These are phyloP conservation scores for Glareola pratincola DNA, from an alignment of 2,113 vertebrate genomes.

Conservation along the genomic window DNA sequence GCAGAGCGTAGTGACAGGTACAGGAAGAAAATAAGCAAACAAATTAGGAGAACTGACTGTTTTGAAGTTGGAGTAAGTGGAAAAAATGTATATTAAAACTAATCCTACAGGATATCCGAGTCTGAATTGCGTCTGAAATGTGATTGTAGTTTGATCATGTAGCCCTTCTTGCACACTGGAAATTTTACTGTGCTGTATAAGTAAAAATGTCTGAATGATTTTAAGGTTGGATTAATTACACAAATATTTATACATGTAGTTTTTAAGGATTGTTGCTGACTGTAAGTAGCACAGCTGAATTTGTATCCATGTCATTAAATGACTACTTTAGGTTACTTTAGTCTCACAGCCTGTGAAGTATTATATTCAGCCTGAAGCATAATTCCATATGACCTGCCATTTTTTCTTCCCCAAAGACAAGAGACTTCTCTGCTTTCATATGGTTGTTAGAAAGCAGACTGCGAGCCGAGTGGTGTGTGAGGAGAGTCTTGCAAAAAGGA, in stretches of 20 bases:
- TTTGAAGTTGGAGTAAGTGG: neutral
- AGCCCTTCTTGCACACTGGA: neutral
- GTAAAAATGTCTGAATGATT: neutral
- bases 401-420: neutral
- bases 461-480: neutral
- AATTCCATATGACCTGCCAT: neutral
- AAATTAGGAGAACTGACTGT: neutral
- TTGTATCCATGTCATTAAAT: neutral
- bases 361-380: neutral
- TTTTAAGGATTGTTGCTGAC: neutral
- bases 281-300: neutral
- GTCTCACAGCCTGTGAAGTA: neutral
- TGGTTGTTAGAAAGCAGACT: neutral
- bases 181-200: neutral
- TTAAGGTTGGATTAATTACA: slow-evolving; percentile 14
- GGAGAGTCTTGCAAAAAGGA: neutral
- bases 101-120: neutral
- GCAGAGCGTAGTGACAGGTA: neutral
- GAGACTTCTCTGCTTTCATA: neutral
- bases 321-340: neutral
- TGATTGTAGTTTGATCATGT: neutral
- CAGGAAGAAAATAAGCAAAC: neutral
- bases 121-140: neutral
- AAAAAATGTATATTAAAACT: neutral
- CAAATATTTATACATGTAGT: slow-evolving; percentile 27